Percentiles rank a stretch among this genome's conserved stretches.
These are phyloP conservation scores for Apostichopus leukothele DNA, from an alignment of 53 echinoderm and acorn worm genomes.

Conservation along the genomic window DNA sequence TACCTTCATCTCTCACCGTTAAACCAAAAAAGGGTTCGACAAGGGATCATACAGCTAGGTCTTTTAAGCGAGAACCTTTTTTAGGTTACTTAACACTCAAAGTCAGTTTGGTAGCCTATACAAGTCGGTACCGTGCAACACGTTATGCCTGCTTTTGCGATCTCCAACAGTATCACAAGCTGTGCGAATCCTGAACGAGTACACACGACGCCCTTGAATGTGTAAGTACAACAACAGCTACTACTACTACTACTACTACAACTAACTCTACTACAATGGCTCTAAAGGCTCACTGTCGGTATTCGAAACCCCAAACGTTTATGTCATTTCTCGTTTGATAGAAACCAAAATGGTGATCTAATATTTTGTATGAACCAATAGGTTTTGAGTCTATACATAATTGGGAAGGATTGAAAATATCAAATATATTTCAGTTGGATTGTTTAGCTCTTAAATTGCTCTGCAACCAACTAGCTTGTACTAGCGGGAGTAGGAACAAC, in stretches of 20 bases:
- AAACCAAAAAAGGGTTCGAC: background rate
- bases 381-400: too few species aligned
- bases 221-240: slow-evolving; percentile 15
- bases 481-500: too few species aligned
- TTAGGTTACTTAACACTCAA: background rate
- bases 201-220: slow-evolving; percentile 38
- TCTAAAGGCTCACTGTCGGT: background rate
- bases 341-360: too few species aligned
- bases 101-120: slow-evolving; percentile 11
- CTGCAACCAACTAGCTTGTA: too few species aligned
- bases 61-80: background rate
- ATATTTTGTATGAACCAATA: too few species aligned
- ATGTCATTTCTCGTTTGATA: too few species aligned
- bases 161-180: slow-evolving; percentile 13
- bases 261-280: background rate
- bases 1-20: slow-evolving; percentile 11
- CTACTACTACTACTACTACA: background rate
- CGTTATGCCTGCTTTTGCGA: slow-evolving; percentile 44
- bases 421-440: too few species aligned
- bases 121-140: slow-evolving; percentile 28
- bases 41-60: slow-evolving; percentile 4
- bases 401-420: too few species aligned
- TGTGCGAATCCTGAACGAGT: slow-evolving; percentile 13
- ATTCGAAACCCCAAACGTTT: background rate
- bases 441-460: too few species aligned